phyloP scores from a whole-genome alignment of 1,140 invertebrate genomes.

The Drosophila aff. region DNA sequence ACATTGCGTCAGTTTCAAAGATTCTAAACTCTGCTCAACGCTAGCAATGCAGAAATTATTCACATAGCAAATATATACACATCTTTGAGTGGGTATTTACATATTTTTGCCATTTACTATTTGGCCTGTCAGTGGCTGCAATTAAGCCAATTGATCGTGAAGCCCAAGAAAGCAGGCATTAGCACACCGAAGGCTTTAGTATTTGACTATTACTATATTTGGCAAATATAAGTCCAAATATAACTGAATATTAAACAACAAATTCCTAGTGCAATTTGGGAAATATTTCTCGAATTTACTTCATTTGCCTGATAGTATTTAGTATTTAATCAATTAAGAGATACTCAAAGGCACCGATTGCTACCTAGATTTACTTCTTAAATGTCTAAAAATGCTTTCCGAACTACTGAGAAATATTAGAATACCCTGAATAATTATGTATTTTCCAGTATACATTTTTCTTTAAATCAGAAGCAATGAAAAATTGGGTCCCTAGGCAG shows the following conservation, averaged over 20 bases:
- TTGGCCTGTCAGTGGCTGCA: conserved; percentile 38
- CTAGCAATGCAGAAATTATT: neutral
- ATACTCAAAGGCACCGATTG: neutral
- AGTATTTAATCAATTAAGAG: neutral
- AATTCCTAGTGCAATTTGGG: neutral
- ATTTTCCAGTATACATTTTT: too few relatives aligned
- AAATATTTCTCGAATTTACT: neutral
- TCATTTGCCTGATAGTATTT: neutral
- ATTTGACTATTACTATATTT: conserved; percentile 1
- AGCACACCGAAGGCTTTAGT: neutral
- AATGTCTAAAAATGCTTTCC: too few relatives aligned
- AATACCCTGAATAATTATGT: neutral
- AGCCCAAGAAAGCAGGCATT: conserved; percentile 19
- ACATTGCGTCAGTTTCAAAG: conserved; percentile 22
- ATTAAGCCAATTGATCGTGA: conserved; percentile 40
- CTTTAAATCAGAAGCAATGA: neutral
- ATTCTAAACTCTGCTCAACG: conserved; percentile 9
- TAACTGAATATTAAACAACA: neutral
- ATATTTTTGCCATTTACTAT: conserved; percentile 42
- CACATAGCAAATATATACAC: conserved; percentile 10
- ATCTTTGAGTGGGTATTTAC: conserved; percentile 13
- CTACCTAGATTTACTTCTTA: neutral
- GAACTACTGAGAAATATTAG: neutral
- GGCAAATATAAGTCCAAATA: neutral
- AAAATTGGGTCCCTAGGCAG: neutral